phyloP scores from a whole-genome alignment of 37 sponge, comb jelly and placozoan species.

The Ianthella basta region DNA sequence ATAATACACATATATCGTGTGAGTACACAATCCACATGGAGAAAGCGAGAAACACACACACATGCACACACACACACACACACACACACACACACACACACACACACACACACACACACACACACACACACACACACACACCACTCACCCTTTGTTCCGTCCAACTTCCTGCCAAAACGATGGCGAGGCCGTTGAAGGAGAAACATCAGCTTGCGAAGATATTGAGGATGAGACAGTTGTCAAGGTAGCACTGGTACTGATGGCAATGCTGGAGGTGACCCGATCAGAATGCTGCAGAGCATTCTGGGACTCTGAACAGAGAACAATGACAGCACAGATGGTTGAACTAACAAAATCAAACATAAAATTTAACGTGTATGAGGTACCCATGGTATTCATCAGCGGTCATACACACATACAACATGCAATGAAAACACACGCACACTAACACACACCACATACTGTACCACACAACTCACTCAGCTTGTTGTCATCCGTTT shows the following conservation, averaged over 20 bases:
- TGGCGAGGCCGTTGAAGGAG: not conserved
- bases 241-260: constrained; percentile 26
- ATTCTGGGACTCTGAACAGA: not conserved
- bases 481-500: constrained; percentile 71
- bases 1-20: not conserved
- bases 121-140: not conserved
- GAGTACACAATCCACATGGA: not conserved
- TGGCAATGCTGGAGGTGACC: constrained; percentile 23
- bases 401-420: not conserved
- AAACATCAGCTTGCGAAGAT: not conserved
- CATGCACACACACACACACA: constrained; percentile 21
- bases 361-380: not conserved
- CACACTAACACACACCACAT: not conserved
- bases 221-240: constrained; percentile 10
- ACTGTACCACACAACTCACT: constrained; percentile 38
- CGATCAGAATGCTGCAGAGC: not conserved
- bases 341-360: not conserved
- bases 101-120: not conserved
- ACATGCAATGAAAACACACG: not conserved
- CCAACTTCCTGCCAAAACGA: constrained; percentile 28
- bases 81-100: not conserved
- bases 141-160: constrained; percentile 22
- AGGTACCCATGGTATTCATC: not conserved
- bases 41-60: not conserved
- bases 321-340: not conserved